Base-by-base conservation (phyloP, 2,888 invertebrate species). In the Gisinianus flammeolus region DNA sequence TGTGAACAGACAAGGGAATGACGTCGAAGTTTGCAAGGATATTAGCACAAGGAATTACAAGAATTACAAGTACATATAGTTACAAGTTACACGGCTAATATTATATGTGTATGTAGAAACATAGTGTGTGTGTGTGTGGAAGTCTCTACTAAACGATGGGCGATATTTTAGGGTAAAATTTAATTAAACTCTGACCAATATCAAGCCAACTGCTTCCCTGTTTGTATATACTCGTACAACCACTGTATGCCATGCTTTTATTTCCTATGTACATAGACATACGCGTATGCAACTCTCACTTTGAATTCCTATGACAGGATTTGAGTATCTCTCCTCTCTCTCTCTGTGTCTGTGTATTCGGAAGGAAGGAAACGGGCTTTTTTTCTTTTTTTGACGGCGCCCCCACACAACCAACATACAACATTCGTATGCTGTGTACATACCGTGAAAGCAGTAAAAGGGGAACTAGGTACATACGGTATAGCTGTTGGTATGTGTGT, bases 131-230 rank as follows among this genome's bases (percentile, higher is more conserved):
- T 22, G n/a, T 35, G 44, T 12, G 16, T n/a, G 8, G 67, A 19
- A 67, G 31, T 5, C 31, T 22, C n/a, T 22, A 0, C 68, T 33
- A 10, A 68, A 68, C n/a, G 68, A 31, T n/a, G 28, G 31, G 33
- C 58, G 22, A 72, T 72, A 72, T 72, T 72, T 72, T 56, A 58
- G 33, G 56, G 72, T 22, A 31, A 31, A 72, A 72, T 72, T 72
- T 72, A 72, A 72, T 72, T 72, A 72, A 72, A 72, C 44, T 69
- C 24, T 69, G 12, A 69, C 69, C 22, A 33, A 69, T 26, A 28
- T 64, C 28, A 62, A 44, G 44, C 16, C 12, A 16, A 44, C 19
- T 44, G 12, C 19, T 44, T 6, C 8, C 6, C 6, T 19, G 2
- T 44, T 19, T 44, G 44, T 1, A 44, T 44, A 4, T 6, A 16